Evolutionary conservation across 2,797 vertebrate species (phyloP), one percentile per base, ranked within the genome.

Genomic region (Chanos chanos): DNA sequence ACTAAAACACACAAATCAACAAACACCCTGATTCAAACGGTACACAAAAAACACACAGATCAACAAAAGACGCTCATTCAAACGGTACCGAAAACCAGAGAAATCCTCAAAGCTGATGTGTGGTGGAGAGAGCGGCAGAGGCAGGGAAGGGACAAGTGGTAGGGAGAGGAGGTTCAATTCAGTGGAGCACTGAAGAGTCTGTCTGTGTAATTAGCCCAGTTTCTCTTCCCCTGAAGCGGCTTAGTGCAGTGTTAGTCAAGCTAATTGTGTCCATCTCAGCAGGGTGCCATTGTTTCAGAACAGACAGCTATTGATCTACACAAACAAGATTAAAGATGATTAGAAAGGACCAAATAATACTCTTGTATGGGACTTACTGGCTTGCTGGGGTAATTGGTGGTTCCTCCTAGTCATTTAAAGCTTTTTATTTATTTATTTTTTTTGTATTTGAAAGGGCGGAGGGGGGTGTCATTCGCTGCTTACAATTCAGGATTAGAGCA

Each of bases 281-380:
- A 45, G 76, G 76, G 75, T 62, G 65, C 66, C 65, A 2, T 80
- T 81, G 70, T 73, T 33, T 79, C 74, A 76, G 56, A 62, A 64
- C 67, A 75, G 80, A 59, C 71, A 22, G 58, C 60, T 81, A 86
- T 88, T 81, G 82, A 85, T 84, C 72, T 30, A 39, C 71, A 65
- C 76, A 86, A 85, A 87, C 80, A 83, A 84, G 86, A 86, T 87
- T 87, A 86, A 78, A 73, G 73, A 73, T 75, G 81, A 83, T 86
- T 86, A 85, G 79, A 84, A 82, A 81, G 74, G 74, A 79, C 78
- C 79, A 77, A 80, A 74, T 55, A 65, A 57, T 70, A 66, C 18
- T 4, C 40, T 44, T 70, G 62, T 68, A 74, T 80, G 69, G 84
- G 70, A 50, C 80, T 73, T 58, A 68, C 56, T 49, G 48, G 55